Evolutionary conservation across 1,140 invertebrate species (phyloP).

Genomic region (Charaxes varanes): DNA sequence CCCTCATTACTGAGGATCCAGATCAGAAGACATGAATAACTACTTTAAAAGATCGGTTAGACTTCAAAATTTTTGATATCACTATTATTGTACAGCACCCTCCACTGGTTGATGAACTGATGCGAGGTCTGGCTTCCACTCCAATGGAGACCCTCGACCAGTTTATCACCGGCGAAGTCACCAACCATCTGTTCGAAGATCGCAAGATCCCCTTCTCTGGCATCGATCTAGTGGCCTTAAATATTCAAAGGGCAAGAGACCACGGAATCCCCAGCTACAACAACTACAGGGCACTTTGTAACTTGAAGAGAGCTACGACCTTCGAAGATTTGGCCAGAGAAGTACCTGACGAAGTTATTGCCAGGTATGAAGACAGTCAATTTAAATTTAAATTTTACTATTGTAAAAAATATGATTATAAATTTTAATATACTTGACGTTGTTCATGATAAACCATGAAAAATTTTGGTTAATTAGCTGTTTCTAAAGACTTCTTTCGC

Average conservation of each 20-base stretch:
- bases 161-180: conserved; percentile 94
- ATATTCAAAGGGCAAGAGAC: conserved; percentile 88
- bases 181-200: conserved; percentile 95
- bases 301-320: conserved; percentile 83
- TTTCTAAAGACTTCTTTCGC: too few relatives aligned
- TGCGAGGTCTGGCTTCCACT: conserved; percentile 89
- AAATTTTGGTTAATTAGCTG: too few relatives aligned
- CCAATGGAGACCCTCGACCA: conserved; percentile 96
- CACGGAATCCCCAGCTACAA: conserved; percentile 92
- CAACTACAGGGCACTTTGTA: conserved; percentile 89
- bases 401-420: too few relatives aligned
- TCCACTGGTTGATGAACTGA: conserved; percentile 90
- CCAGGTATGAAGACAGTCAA: too few relatives aligned
- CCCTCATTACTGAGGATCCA: too few relatives aligned
- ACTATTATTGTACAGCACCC: conserved; percentile 68
- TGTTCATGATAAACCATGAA: too few relatives aligned
- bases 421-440: too few relatives aligned
- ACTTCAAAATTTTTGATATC: too few relatives aligned
- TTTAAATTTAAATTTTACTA: too few relatives aligned
- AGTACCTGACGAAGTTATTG: conserved; percentile 89
- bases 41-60: too few relatives aligned
- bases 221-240: conserved; percentile 88
- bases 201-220: conserved; percentile 89
- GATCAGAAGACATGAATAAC: too few relatives aligned
- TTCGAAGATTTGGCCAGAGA: conserved; percentile 89